phyloP scores from a whole-genome alignment of 1,140 invertebrate genomes.

The Plectrocnemia conspersa region DNA sequence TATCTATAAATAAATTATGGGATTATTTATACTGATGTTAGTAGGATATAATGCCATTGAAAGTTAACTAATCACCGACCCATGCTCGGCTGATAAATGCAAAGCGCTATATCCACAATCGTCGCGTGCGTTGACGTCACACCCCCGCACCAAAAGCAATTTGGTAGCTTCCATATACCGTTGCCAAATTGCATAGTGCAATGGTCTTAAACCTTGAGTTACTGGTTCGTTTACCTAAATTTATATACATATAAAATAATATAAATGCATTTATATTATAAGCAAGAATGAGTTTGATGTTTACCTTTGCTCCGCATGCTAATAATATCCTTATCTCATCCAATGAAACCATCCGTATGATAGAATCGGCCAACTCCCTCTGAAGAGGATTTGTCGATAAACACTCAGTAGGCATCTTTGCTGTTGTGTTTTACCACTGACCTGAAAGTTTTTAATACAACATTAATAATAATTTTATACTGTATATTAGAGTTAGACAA shows the following conservation, averaged over 20 bases:
- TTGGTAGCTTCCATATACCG: conserved; percentile 75
- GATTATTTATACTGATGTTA: too few relatives aligned
- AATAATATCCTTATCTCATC: conserved; percentile 82
- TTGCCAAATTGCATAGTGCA: conserved; percentile 92
- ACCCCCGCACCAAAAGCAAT: conserved; percentile 69
- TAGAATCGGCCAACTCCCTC: conserved; percentile 82
- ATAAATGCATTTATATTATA: background rate
- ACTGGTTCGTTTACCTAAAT: conserved; percentile 66
- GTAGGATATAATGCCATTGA: too few relatives aligned
- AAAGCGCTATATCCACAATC: conserved; percentile 87
- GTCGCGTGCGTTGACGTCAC: conserved; percentile 79
- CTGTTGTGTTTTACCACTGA: too few relatives aligned
- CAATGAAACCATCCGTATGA: conserved; percentile 78
- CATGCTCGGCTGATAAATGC: conserved; percentile 81
- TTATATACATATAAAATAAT: too few relatives aligned
- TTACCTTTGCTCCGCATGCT: conserved; percentile 78
- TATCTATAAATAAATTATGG: conserved; percentile 52
- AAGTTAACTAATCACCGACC: conserved; percentile 51
- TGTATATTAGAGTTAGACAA: too few relatives aligned
- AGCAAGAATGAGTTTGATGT: too few relatives aligned
- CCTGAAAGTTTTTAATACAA: too few relatives aligned
- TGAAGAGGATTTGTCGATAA: conserved; percentile 69
- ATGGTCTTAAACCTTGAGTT: conserved; percentile 74
- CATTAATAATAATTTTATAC: too few relatives aligned
- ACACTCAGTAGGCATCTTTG: conserved; percentile 67